A percentile compares a stretch with the other conserved stretches of the same genome.
Conservation (phyloP, 2,113 vertebrate species). For the Malurus melanocephalus region DNA sequence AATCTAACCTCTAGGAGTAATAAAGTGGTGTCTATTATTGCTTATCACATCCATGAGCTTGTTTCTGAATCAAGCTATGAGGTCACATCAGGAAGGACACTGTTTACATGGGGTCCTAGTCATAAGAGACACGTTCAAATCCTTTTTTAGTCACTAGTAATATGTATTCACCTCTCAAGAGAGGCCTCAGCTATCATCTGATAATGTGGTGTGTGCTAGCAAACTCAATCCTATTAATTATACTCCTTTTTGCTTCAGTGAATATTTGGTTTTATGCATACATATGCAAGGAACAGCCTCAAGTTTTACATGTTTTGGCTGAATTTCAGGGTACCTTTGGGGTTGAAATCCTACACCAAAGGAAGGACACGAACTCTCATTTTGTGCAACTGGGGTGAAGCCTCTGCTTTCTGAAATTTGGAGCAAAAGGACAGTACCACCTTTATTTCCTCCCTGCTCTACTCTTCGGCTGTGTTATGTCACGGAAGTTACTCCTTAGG, state of each 20-base stretch:
- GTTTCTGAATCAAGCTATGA: not conserved
- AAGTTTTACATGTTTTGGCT: not conserved
- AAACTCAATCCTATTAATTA: not conserved
- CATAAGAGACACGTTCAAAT: not conserved
- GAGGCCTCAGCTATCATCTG: not conserved
- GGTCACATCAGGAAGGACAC: fast-evolving
- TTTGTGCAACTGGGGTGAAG: not conserved
- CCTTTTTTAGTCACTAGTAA: not conserved
- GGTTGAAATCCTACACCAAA: not conserved
- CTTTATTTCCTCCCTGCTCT: fast-evolving
- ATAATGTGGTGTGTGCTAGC: not conserved
- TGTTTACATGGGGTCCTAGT: not conserved
- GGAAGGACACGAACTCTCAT: not conserved
- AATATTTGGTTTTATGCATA: not conserved
- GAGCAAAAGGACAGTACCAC: too few relatives aligned
- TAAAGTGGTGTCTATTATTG: not conserved
- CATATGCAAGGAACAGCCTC: not conserved
- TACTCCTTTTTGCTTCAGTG: not conserved
- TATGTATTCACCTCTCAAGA: not conserved
- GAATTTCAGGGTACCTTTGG: not conserved
- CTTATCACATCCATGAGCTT: not conserved
- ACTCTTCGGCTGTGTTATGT: not conserved
- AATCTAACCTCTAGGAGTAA: not conserved
- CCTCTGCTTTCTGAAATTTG: not conserved
- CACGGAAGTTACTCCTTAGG: fast-evolving